Percentiles rank a stretch among this genome's conserved stretches.
These are phyloP conservation scores for Enhydra lutris DNA, from an alignment of 2,113 vertebrate species.

Conservation along the genomic window DNA sequence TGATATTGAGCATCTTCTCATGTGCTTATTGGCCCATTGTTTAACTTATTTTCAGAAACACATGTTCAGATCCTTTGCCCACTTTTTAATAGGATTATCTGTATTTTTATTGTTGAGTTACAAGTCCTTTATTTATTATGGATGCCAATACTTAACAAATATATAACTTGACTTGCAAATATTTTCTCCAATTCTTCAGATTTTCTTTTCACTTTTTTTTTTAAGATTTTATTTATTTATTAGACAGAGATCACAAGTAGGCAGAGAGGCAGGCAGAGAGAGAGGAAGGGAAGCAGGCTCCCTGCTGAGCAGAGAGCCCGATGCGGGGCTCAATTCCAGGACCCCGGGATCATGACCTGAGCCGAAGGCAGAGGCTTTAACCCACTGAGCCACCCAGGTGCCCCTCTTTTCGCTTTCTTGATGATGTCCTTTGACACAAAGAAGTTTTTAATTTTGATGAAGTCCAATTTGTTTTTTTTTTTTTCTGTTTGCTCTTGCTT, in stretches of 20 bases:
- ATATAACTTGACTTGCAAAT: neutral
- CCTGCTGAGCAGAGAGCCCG: too few relatives aligned
- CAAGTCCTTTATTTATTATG: neutral
- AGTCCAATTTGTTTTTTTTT: neutral
- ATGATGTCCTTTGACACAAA: too few relatives aligned
- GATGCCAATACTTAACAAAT: neutral
- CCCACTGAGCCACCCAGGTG: too few relatives aligned
- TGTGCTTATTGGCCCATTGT: neutral
- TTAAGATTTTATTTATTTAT: too few relatives aligned
- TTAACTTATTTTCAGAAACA: neutral
- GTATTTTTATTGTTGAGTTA: neutral
- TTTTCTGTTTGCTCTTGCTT: neutral
- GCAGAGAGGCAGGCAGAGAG: too few relatives aligned
- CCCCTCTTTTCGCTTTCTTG: too few relatives aligned
- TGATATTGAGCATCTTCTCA: neutral
- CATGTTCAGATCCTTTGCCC: neutral
- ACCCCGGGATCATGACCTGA: too few relatives aligned
- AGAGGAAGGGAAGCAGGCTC: too few relatives aligned
- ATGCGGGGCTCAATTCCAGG: too few relatives aligned
- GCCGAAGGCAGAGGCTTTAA: too few relatives aligned
- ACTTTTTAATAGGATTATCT: neutral
- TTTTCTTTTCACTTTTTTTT: neutral
- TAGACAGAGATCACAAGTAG: too few relatives aligned
- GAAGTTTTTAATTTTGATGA: neutral
- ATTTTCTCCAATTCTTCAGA: neutral